Percentiles rank a stretch among this genome's conserved stretches.
These are phyloP conservation scores for Lota lota DNA, from an alignment of 2,113 vertebrate species.

Conservation along the genomic window DNA sequence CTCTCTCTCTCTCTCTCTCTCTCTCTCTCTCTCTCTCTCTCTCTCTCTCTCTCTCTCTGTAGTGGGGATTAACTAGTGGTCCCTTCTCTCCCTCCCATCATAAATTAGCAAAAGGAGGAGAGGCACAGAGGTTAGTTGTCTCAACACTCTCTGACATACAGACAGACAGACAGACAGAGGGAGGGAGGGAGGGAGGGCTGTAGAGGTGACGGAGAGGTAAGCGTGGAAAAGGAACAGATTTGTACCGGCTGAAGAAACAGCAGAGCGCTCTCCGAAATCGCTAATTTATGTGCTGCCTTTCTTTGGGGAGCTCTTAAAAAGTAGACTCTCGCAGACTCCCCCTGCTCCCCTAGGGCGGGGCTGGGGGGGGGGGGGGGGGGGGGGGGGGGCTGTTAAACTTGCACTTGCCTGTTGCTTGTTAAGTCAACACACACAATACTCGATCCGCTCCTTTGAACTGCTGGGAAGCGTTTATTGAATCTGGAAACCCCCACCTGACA, in stretches of 20 bases:
- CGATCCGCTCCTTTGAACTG: slow-evolving; percentile 26
- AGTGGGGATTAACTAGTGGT: slow-evolving; percentile 34
- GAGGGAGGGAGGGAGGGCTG: slow-evolving; percentile 26
- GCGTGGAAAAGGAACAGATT: slow-evolving; percentile 51
- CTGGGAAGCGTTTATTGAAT: slow-evolving; percentile 19
- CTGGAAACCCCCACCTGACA: slow-evolving; percentile 19
- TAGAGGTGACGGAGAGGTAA: slow-evolving; percentile 59
- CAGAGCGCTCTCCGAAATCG: slow-evolving; percentile 26
- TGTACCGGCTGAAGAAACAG: slow-evolving; percentile 37
- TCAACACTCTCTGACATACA: slow-evolving; percentile 41
- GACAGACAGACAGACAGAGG: slow-evolving; percentile 21
- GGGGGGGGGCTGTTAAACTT: slow-evolving; percentile 44
- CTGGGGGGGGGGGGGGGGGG: slow-evolving; percentile 22
- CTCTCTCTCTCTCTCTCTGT: slow-evolving; percentile 1
- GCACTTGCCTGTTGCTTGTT: slow-evolving; percentile 55
- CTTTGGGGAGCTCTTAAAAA: slow-evolving; percentile 55
- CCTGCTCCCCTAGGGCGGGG: slow-evolving; percentile 38
- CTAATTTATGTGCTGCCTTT: slow-evolving; percentile 56
- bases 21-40: slow-evolving; percentile 4
- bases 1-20: not conserved
- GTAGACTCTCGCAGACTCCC: slow-evolving; percentile 49
- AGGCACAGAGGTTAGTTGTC: slow-evolving; percentile 49
- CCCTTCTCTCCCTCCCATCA: slow-evolving; percentile 8
- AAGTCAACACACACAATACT: slow-evolving; percentile 39
- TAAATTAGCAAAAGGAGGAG: slow-evolving; percentile 41